Base-by-base conservation (phyloP, 1,140 invertebrate species). In the Condylostylus longicornis region DNA sequence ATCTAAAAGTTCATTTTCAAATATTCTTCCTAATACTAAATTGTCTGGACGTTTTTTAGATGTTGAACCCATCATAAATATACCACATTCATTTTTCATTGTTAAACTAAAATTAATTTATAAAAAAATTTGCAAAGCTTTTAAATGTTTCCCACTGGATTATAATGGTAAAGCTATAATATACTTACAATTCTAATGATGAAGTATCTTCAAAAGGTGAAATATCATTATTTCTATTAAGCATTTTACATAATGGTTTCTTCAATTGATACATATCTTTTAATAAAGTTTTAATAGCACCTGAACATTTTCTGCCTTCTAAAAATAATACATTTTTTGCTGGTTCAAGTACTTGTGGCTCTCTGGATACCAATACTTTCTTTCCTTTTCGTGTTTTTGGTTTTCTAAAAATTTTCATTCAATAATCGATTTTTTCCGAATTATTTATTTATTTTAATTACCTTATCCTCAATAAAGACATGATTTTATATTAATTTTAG, bases 21-120 rank as follows among this genome's bases (percentile, higher is more conserved):
- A 97, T 47, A 84, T 79, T 46, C 95, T 69, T 3, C 87, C 90
- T 40, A 97, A 61, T 21, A 95, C 64, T 30, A 98, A 58, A 66
- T 95, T 96, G 52, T 97, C 74, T 2, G 94, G 93, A 15, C 90
- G 67, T 60, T 98, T 98, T 63, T 98, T 98, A 35, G 74, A 84
- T 44, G 89, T 79, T n/a, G 79, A 85, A 14, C 76, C 85, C 55
- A 94, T 82, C 36, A 82, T 70, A 66, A 98, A 98, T 18, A 96
- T 58, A 2, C 90, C 75, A 14, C 83, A 70, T 62, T 97, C 87
- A 54, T 80, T 74, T 61, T 94, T 95, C 48, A 73, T 71, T 18
- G 79, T 77, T 48, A 96, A 77, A 43, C 69, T 71, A 45, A 17
- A 61, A 23, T 0, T 19, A 51, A 6, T 23, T 9, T 1, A 10